Base-by-base conservation (phyloP, 2,797 vertebrate species). In the Moxostoma hubbsi region DNA sequence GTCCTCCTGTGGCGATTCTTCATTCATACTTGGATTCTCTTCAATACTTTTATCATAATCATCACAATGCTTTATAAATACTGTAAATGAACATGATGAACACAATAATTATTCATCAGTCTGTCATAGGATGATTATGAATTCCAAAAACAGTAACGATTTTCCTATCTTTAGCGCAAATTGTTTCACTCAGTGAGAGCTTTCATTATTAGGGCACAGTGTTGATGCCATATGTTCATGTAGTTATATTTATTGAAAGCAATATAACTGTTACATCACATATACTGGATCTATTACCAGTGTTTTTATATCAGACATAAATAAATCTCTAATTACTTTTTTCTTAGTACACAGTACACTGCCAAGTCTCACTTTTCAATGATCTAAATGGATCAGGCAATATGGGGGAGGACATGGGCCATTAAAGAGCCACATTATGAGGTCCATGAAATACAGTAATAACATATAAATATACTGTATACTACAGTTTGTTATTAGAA, bases 11-110 rank as follows among this genome's bases (percentile, higher is more conserved):
- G 11, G 16, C 57, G 43, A 68, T 84, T 4, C 36, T 78, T 85
- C 77, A 85, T 83, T 77, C 77, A 81, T 77, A 63, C 59, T 55
- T 36, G 9, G 16, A 18, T 58, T 75, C 81, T 73, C 50, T 55
- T 15, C 57, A 55, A 53, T 50, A 67, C 73, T 84, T 81, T 73
- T 58, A 83, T 75, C 65, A 50, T 47, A 15, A 76, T 73, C 64
- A 83, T 75, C 65, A 50, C 49, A 15, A 76, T 73, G 57, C 73
- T 81, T 79, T 72, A 54, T 66, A 75, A 77, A 68, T 65, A 64
- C 51, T 57, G 13, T 75, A 68, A 77, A 78, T 74, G 11, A 68
- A 73, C 58, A 68, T 47, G 49, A 72, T 73, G 66, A 64, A 59
- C 55, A 64, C 46, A 73, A 77, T 63, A 75, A 73, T 73, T 63